Conservation (phyloP, 2,113 vertebrate species). For the Eupsittula cactorum region DNA sequence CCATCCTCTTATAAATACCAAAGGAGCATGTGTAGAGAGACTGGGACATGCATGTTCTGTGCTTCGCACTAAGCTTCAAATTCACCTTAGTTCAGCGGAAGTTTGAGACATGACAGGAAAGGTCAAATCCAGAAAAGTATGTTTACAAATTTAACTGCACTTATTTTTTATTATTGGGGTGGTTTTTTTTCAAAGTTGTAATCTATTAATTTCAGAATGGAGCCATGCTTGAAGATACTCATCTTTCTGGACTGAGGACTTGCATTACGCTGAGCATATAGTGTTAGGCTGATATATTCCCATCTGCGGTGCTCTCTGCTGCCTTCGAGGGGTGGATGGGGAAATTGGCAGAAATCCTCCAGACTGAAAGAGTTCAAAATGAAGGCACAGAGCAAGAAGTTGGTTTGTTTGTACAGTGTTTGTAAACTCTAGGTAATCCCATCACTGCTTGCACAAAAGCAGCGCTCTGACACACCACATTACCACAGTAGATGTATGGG, state of each 20-base stretch:
- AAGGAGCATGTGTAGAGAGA: neutral
- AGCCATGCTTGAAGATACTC: fast-evolving
- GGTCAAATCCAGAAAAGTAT: neutral
- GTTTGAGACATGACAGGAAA: neutral
- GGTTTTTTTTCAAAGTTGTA: neutral
- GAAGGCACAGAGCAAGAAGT: neutral
- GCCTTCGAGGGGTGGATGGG: neutral
- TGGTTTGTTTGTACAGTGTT: neutral
- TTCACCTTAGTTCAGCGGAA: neutral
- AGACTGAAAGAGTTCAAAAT: neutral
- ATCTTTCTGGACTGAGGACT: neutral
- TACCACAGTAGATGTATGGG: neutral
- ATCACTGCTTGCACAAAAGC: neutral
- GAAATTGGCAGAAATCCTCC: neutral
- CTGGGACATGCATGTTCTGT: neutral
- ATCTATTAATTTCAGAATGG: neutral
- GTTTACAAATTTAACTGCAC: neutral
- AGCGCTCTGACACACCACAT: neutral
- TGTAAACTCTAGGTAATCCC: neutral
- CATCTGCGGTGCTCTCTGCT: neutral
- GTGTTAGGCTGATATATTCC: neutral
- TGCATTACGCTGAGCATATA: neutral
- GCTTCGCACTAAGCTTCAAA: neutral
- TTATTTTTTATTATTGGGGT: neutral
- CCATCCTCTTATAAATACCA: neutral